Percentiles rank a stretch among this genome's conserved stretches.
Conservation (phyloP, 2,888 invertebrate genomes). For the Cyclophora albipunctata region DNA sequence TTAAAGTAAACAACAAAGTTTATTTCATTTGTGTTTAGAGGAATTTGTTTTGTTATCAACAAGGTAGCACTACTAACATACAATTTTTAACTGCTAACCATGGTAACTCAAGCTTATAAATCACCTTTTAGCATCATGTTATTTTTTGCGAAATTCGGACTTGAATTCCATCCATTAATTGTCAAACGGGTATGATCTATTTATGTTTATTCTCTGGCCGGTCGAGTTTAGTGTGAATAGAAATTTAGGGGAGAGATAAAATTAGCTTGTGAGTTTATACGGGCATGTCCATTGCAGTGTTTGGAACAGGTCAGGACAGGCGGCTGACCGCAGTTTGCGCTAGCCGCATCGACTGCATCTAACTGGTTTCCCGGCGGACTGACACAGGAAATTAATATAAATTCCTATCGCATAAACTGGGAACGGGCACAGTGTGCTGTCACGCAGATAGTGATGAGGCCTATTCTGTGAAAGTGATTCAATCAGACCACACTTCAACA, state of each 20-base stretch:
- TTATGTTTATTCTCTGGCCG: constrained; percentile 19
- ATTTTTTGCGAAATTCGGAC: no score
- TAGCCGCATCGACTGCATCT: constrained; percentile 55
- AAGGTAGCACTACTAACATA: not conserved
- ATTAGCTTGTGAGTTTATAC: constrained; percentile 61
- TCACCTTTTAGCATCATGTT: no score
- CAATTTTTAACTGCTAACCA: no score
- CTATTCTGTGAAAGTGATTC: constrained; percentile 58
- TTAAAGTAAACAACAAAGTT: constrained; percentile 13
- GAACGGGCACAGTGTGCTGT: constrained; percentile 43
- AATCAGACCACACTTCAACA: constrained; percentile 48
- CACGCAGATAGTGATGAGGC: constrained; percentile 56
- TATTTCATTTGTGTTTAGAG: constrained; percentile 13
- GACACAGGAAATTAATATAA: constrained; percentile 72
- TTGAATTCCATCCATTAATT: constrained; percentile 3
- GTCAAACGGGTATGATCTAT: constrained; percentile 7
- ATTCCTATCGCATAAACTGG: constrained; percentile 65
- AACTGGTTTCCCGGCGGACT: constrained; percentile 50
- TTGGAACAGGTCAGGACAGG: constrained; percentile 53
- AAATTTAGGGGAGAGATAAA: constrained; percentile 50
- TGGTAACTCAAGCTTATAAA: no score
- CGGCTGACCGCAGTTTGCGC: constrained; percentile 58
- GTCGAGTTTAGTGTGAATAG: constrained; percentile 37
- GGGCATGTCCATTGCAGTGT: constrained; percentile 58
- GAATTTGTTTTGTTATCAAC: constrained; percentile 12